Base-by-base conservation (phyloP, 1,140 invertebrate genomes). In the Drosophila asahinai region DNA sequence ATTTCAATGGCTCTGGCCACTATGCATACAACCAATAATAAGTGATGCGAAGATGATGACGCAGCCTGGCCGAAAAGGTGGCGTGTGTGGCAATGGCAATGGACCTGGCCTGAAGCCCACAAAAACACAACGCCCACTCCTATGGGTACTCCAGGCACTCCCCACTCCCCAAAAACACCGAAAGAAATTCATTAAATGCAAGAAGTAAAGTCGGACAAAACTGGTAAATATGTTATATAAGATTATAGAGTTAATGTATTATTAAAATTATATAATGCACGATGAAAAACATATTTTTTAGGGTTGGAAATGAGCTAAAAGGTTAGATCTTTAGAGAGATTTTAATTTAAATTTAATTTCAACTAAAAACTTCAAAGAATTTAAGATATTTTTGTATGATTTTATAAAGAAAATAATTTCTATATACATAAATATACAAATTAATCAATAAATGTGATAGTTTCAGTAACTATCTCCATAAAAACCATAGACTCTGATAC, bases 81-180 rank as follows among this genome's bases (percentile, higher is more conserved):
- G 48, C 36, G 55, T 70, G 40, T 81, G 27, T 55, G 52, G 54
- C 54, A 57, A 57, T 57, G 59, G 79, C 83, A 84, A 81, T 83
- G 68, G 59, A 72, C 70, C 67, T 72, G 58, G 70, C 66, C n/a
- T 27, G 9, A 49, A 59, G n/a, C 52, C 55, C 27, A 30, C 27
- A 27, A 27, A 36, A 43, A 19, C 43, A 40, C 63, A 55, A 43
- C 66, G 57, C 70, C 66, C 65, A 73, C 70, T 45, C 38, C 63
- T n/a, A 27, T 11, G 12, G 6, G 22, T 15, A 36, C 22, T 33
- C 7, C 45, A 19, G 5, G 3, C 17, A 30, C 6, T 12, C 54
- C 15, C 15, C 30, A 12, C 15, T 27, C 7, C 33, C 12, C 14
- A 7, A 22, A 47, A 9, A 5, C 36, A 30, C 43, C 48, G 19